phyloP scores from a whole-genome alignment of 2,113 vertebrate species.

The Andinoacara biseriatus region DNA sequence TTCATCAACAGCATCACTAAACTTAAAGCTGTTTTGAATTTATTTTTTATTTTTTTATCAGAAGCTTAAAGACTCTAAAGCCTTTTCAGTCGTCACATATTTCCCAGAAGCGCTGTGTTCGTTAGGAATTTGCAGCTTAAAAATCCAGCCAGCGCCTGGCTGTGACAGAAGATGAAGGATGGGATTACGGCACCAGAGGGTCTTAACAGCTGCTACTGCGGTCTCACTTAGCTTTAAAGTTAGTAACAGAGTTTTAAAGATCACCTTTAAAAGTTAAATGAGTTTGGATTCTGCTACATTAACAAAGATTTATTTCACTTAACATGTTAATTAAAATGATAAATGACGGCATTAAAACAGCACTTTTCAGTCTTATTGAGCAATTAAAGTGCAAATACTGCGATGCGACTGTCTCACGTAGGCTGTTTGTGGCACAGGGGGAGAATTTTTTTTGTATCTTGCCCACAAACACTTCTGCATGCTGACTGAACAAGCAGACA shows the following conservation, averaged over 20 bases:
- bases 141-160: background rate
- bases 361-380: background rate
- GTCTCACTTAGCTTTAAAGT: background rate
- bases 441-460: too few relatives aligned
- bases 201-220: conserved; percentile 2
- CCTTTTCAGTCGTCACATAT: background rate
- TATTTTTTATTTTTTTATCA: background rate
- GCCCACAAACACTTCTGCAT: background rate
- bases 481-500: background rate
- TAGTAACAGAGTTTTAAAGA: background rate
- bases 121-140: background rate
- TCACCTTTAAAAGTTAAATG: background rate
- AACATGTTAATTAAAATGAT: background rate
- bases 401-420: background rate
- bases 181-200: background rate
- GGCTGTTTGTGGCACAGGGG: background rate
- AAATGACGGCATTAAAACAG: background rate
- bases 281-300: background rate
- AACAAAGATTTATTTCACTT: background rate
- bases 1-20: background rate
- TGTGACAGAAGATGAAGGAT: conserved; percentile 17
- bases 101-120: background rate
- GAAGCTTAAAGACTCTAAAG: background rate
- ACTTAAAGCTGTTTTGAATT: background rate
- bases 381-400: background rate